Evolutionary conservation across 2,113 vertebrate genomes (phyloP).

Genomic region (Tychaedon coryphoeus): DNA sequence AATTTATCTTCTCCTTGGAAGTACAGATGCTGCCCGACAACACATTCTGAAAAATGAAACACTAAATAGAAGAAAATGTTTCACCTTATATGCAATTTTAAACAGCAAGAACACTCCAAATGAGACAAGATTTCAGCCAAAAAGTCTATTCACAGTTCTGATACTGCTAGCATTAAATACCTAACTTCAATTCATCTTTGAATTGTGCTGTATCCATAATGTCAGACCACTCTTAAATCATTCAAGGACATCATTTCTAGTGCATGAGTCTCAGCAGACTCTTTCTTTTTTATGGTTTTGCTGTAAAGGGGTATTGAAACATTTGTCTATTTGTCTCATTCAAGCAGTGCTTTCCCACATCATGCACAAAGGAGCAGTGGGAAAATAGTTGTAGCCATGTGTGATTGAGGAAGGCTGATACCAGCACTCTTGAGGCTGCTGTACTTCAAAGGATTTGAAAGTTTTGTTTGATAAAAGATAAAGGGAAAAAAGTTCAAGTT

Average conservation of each 20-base stretch:
- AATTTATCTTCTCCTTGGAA: neutral
- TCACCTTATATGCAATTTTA: neutral
- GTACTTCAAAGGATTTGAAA: constrained; percentile 33
- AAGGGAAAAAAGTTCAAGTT: constrained; percentile 25
- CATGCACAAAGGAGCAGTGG: neutral
- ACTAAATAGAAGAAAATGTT: neutral
- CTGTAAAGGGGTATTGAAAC: neutral
- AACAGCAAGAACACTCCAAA: neutral
- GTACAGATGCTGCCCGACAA: neutral
- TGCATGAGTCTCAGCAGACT: constrained; percentile 1
- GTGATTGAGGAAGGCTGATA: constrained; percentile 41
- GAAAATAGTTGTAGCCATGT: neutral
- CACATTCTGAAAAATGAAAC: neutral
- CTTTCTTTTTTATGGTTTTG: neutral
- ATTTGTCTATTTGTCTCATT: constrained; percentile 27
- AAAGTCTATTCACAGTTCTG: neutral
- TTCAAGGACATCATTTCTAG: constrained; percentile 41
- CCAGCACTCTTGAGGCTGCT: neutral
- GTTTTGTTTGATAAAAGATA: constrained; percentile 48
- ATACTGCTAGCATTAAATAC: neutral
- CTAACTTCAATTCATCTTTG: constrained; percentile 2
- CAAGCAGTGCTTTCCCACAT: neutral
- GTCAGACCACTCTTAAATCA: constrained; percentile 13
- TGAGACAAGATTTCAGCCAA: neutral
- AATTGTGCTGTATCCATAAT: neutral